Conservation (phyloP, 53 echinoderm and acorn worm species). For the Actinopyga echinites region DNA sequence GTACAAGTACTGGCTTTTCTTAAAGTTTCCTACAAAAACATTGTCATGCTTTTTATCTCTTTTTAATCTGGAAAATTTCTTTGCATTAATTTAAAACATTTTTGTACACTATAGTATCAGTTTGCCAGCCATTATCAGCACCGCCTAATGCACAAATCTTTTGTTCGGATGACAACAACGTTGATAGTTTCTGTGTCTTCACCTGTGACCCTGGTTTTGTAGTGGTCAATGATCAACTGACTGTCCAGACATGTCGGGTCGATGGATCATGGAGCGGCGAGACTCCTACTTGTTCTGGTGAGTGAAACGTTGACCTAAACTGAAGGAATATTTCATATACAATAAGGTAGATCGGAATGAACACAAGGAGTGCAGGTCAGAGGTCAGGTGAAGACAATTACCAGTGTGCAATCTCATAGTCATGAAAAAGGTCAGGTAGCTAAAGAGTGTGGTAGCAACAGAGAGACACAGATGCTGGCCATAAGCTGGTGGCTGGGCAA, state of each 20-base stretch:
- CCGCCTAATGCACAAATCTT: neutral
- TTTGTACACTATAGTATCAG: neutral
- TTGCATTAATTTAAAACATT: neutral
- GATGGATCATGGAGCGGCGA: neutral
- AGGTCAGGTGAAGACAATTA: too few species aligned
- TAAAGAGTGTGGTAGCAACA: too few species aligned
- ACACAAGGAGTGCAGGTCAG: too few species aligned
- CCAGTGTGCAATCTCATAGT: too few species aligned
- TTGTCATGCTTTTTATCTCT: neutral
- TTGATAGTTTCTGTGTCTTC: neutral
- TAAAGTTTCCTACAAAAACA: too few species aligned
- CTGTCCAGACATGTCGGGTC: neutral
- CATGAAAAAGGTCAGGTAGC: too few species aligned
- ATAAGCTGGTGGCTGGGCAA: too few species aligned
- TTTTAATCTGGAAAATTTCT: neutral
- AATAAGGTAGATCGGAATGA: too few species aligned
- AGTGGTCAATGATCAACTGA: neutral
- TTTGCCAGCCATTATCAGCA: neutral
- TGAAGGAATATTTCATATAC: neutral
- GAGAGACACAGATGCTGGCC: too few species aligned
- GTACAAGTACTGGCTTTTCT: too few species aligned
- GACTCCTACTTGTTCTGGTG: neutral
- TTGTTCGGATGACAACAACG: neutral
- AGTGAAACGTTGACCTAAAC: neutral
- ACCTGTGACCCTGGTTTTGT: neutral